A percentile compares a stretch with the other conserved stretches of the same genome.
Conservation (phyloP, 2,888 invertebrate species). For the Blastobasis lacticolella region DNA sequence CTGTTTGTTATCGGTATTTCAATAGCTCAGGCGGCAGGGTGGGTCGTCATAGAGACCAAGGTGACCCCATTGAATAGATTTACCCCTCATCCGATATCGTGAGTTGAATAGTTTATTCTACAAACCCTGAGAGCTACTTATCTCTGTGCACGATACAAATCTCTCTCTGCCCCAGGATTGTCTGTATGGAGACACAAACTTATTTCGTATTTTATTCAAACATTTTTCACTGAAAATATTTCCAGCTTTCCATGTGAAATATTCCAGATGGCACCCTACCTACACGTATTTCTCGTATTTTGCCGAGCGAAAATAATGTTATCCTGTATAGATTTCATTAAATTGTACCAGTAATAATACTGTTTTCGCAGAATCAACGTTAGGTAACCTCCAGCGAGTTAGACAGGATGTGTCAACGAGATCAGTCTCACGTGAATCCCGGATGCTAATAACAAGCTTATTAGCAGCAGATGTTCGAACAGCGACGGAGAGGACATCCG, state of each 20-base stretch:
- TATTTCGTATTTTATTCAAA: no score
- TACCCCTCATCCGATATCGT: slow-evolving; percentile 57
- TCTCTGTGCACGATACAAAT: slow-evolving; percentile 29
- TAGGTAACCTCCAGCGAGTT: not conserved
- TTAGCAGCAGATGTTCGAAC: slow-evolving; percentile 5
- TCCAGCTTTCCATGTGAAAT: no score
- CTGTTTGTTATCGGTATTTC: slow-evolving; percentile 16
- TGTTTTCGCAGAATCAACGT: no score
- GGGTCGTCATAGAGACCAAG: slow-evolving; percentile 55
- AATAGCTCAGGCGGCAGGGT: slow-evolving; percentile 29
- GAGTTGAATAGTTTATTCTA: slow-evolving; percentile 59
- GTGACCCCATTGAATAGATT: slow-evolving; percentile 56
- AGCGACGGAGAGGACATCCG: not conserved
- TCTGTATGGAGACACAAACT: no score
- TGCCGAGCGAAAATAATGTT: no score
- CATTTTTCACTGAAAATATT: no score
- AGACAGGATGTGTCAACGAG: not conserved
- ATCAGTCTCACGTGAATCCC: slow-evolving; percentile 25
- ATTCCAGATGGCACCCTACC: no score
- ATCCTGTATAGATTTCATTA: no score
- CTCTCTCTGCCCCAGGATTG: slow-evolving; percentile 15
- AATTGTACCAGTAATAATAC: no score
- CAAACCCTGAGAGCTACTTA: slow-evolving; percentile 42
- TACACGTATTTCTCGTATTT: no score
- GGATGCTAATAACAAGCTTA: slow-evolving; percentile 25